Evolutionary conservation across 1,140 invertebrate genomes (phyloP).

Genomic region (Lamellibrachia luymesi): DNA sequence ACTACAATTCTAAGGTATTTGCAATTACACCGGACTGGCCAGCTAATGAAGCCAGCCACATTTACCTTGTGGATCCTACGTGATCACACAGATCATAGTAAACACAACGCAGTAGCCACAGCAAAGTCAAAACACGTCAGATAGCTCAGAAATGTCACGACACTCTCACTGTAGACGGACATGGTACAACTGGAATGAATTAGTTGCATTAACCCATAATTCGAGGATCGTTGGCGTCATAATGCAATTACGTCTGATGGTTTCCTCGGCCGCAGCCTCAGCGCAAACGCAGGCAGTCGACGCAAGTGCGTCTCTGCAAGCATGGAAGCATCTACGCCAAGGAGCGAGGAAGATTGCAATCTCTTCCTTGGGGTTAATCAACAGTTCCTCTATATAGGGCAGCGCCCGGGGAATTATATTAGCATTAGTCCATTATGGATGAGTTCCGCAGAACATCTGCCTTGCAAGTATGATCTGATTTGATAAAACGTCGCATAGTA

Average conservation of each 20-base stretch:
- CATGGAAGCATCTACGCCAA: not conserved
- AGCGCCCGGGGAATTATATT: not conserved
- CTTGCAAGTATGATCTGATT: not conserved
- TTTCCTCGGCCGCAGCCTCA: not conserved
- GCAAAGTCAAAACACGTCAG: not conserved
- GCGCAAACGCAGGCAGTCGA: not conserved
- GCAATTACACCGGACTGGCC: not conserved
- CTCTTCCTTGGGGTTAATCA: not conserved
- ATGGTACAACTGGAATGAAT: not conserved
- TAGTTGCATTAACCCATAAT: not conserved
- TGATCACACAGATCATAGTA: not conserved
- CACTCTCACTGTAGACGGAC: not conserved
- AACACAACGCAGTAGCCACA: not conserved
- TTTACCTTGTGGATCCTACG: not conserved
- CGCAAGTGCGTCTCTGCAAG: not conserved
- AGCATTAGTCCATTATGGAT: not conserved
- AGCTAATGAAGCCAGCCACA: not conserved
- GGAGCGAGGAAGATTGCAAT: not conserved
- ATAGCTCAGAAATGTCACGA: not conserved
- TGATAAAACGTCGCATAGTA: not conserved
- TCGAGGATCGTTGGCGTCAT: not conserved
- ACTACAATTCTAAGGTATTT: too few species aligned
- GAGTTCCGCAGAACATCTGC: not conserved
- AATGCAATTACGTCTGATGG: not conserved
- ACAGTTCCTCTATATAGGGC: not conserved